Conservation (phyloP, 2,797 vertebrate genomes). For the Onychomys leucogaster region DNA sequence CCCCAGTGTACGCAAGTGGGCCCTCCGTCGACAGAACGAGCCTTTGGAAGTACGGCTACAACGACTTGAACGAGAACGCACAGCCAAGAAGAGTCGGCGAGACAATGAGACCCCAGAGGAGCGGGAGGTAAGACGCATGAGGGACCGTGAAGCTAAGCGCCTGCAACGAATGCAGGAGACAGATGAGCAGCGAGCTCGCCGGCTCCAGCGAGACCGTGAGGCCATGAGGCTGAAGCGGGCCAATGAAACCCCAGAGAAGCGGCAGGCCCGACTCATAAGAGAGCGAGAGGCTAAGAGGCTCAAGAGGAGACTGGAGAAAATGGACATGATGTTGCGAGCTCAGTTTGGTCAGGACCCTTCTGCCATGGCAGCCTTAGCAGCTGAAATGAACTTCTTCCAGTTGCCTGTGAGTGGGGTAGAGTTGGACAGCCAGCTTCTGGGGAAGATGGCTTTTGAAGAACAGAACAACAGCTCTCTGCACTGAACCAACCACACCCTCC, state of each 20-base stretch:
- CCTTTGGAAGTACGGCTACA: constrained; percentile 94
- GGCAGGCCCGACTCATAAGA: constrained; percentile 96
- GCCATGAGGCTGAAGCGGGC: constrained; percentile 97
- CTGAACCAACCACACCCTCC: constrained; percentile 77
- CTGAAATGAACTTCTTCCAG: constrained; percentile 98
- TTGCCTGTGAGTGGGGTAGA: constrained; percentile 94
- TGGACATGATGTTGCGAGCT: constrained; percentile 96
- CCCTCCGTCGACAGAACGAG: constrained; percentile 95
- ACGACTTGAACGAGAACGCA: constrained; percentile 96
- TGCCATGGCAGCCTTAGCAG: constrained; percentile 97
- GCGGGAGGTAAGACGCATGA: constrained; percentile 93
- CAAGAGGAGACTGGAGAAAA: constrained; percentile 97
- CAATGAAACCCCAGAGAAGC: constrained; percentile 97
- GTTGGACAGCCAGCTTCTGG: constrained; percentile 95
- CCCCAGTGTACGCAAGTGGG: constrained; percentile 93
- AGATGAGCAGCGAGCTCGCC: constrained; percentile 94
- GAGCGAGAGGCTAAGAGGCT: constrained; percentile 97
- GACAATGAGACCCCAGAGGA: constrained; percentile 96
- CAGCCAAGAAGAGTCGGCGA: constrained; percentile 96
- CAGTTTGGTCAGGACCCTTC: constrained; percentile 98
- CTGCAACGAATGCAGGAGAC: constrained; percentile 98
- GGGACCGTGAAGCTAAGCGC: constrained; percentile 97
- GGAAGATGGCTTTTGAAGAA: constrained; percentile 90
- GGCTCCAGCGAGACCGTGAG: constrained; percentile 97
- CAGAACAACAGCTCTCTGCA: constrained; percentile 86